phyloP scores from a whole-genome alignment of 1,140 invertebrate species.

The Diabrotica undecimpunctata region DNA sequence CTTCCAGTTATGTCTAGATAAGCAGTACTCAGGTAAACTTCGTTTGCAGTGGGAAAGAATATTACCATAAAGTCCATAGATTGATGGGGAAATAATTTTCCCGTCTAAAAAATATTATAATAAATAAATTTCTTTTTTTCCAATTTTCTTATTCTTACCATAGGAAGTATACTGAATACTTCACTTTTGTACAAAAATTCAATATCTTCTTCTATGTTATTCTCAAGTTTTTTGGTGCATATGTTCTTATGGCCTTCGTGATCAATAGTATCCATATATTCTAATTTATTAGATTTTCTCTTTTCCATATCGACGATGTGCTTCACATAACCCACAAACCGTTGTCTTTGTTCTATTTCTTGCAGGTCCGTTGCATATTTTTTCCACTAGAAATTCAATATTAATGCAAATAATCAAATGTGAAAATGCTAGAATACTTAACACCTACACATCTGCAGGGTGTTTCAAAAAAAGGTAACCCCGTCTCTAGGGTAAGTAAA shows the following conservation, averaged over 20 bases:
- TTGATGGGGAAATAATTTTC: constrained; percentile 36
- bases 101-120: constrained; percentile 26
- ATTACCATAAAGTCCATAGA: constrained; percentile 26
- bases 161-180: constrained; percentile 28
- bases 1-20: constrained; percentile 34
- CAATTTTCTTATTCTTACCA: constrained; percentile 8
- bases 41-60: constrained; percentile 29
- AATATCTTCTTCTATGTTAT: constrained; percentile 24
- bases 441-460: no score
- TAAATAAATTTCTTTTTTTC: no score
- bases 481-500: no score
- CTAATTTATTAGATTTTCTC: constrained; percentile 12
- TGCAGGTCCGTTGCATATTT: constrained; percentile 13
- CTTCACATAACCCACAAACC: constrained; percentile 21
- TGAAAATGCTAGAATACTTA: no score
- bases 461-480: no score
- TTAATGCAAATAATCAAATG: background rate
- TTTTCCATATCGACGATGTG: constrained; percentile 27
- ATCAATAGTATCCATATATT: constrained; percentile 26
- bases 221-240: constrained; percentile 26
- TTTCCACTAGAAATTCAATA: constrained; percentile 30
- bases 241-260: constrained; percentile 22
- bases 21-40: constrained; percentile 21
- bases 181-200: constrained; percentile 20
- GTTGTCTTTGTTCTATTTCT: constrained; percentile 6